A percentile compares a stretch with the other conserved stretches of the same genome.
Conservation (phyloP, 2,888 invertebrate genomes). For the Acronicta alni region DNA sequence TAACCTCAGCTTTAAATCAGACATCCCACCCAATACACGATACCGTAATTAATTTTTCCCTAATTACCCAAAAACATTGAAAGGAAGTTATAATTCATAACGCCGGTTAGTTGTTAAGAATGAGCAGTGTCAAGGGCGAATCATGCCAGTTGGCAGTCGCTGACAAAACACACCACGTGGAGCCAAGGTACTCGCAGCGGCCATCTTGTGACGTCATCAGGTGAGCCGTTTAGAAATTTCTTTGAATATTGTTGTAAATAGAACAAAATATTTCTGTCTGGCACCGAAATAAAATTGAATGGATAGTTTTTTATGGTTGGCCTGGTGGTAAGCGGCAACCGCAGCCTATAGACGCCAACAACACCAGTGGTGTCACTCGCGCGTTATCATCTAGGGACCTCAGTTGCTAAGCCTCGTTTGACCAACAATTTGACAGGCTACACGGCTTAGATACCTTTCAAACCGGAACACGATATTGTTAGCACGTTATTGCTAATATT, state of each 20-base stretch:
- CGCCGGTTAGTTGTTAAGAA: constrained; percentile 25
- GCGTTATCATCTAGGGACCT: too few species aligned
- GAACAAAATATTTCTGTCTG: background rate
- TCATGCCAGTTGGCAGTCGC: constrained; percentile 58
- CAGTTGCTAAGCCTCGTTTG: too few species aligned
- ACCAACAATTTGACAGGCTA: too few species aligned
- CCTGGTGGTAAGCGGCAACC: too few species aligned
- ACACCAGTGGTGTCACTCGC: too few species aligned
- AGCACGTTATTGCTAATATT: too few species aligned
- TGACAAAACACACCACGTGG: constrained; percentile 55
- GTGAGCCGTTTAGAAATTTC: constrained; percentile 19
- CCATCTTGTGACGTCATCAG: constrained; percentile 41
- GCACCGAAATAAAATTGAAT: background rate
- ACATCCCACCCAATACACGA: too few species aligned
- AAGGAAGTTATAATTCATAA: constrained; percentile 51
- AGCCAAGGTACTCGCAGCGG: constrained; percentile 45
- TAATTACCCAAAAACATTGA: constrained; percentile 25
- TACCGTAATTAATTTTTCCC: background rate
- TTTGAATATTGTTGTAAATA: constrained; percentile 15
- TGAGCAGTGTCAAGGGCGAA: constrained; percentile 63
- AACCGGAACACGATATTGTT: too few species aligned
- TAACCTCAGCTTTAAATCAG: too few species aligned
- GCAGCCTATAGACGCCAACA: too few species aligned
- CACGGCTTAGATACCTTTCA: too few species aligned
- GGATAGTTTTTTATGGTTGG: background rate